phyloP scores from a whole-genome alignment of 2,113 vertebrate genomes.

The Bubo bubo region DNA sequence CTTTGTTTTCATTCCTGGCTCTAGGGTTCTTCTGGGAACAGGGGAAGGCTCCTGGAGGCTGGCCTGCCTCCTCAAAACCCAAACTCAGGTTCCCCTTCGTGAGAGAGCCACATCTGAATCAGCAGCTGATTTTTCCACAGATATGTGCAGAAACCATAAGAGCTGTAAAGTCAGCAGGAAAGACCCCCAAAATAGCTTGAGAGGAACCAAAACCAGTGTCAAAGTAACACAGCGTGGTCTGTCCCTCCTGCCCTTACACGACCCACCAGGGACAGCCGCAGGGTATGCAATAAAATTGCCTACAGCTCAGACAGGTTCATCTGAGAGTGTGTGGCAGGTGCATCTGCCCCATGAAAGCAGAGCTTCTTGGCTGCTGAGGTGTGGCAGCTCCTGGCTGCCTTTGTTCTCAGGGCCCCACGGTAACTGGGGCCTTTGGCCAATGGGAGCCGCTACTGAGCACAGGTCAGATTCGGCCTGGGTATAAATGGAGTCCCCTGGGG shows the following conservation, averaged over 20 bases:
- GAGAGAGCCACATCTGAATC: neutral
- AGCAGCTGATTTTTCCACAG: neutral
- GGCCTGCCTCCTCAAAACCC: neutral
- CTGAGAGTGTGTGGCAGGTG: neutral
- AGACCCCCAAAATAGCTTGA: neutral
- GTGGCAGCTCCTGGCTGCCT: too few relatives aligned
- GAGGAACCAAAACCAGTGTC: neutral
- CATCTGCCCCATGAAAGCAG: too few relatives aligned
- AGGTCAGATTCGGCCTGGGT: too few relatives aligned
- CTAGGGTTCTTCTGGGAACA: conserved; percentile 6
- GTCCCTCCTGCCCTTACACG: fast-evolving
- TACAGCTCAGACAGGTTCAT: neutral
- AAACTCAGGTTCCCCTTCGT: neutral
- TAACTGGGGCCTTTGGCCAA: too few relatives aligned
- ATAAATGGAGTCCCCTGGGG: too few relatives aligned
- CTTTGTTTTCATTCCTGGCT: neutral
- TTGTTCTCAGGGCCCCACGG: too few relatives aligned
- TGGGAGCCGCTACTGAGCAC: too few relatives aligned
- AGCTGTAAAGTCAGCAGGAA: neutral
- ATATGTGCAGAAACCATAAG: neutral
- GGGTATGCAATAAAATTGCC: neutral
- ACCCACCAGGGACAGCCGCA: fast-evolving
- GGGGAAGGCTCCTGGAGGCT: neutral
- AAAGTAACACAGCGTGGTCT: neutral
- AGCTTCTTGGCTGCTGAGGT: too few relatives aligned